These are phyloP conservation scores for Galagoides demidoff DNA, from an alignment of 2,797 vertebrate genomes.

Conservation along the genomic window DNA sequence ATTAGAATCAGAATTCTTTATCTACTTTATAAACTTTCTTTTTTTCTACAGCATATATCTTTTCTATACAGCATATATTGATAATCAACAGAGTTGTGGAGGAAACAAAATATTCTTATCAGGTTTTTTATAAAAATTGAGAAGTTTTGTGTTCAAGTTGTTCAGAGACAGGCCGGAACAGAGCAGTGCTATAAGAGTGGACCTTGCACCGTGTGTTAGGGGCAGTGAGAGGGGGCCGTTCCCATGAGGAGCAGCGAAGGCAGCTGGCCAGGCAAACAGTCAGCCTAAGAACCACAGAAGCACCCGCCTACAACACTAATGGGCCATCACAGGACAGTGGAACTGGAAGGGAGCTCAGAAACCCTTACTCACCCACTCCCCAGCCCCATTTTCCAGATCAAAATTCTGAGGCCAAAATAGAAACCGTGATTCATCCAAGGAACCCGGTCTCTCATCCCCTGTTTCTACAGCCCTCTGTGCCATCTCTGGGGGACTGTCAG, in stretches of 20 bases:
- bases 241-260: background rate
- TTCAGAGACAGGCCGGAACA: background rate
- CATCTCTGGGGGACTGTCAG: background rate
- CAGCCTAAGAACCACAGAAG: background rate
- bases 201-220: rapidly evolving
- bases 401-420: background rate
- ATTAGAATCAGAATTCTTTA: background rate
- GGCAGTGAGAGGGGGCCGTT: too few relatives aligned
- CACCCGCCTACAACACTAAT: background rate
- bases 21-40: background rate
- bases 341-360: background rate
- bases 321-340: background rate
- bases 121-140: constrained; percentile 1
- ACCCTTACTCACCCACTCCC: background rate
- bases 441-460: background rate
- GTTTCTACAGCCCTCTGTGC: background rate
- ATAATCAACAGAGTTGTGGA: background rate
- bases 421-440: background rate
- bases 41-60: background rate
- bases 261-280: background rate
- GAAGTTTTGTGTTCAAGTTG: background rate
- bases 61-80: background rate
- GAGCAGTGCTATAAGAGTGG: background rate
- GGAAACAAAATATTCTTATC: background rate
- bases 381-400: background rate